Evolutionary conservation across 2,888 invertebrate species (phyloP).

Genomic region (Lathronympha strigana): DNA sequence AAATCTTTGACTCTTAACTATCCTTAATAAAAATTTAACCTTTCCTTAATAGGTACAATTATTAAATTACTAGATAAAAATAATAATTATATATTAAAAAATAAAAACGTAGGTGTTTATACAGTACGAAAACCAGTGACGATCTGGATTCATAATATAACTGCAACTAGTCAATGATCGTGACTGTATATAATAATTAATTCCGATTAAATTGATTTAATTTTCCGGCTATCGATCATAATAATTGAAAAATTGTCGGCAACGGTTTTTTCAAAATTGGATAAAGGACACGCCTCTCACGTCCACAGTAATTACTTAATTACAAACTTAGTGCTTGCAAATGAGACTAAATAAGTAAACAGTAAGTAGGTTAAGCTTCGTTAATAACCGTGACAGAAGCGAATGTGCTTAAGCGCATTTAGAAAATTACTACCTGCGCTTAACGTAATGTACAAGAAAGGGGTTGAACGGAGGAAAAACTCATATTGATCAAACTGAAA

Average conservation of each 20-base stretch:
- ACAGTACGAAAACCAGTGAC: neutral
- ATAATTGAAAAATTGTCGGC: constrained; percentile 37
- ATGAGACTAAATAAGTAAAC: constrained; percentile 42
- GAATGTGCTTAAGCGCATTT: constrained; percentile 34
- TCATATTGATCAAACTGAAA: constrained; percentile 29
- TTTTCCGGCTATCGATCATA: constrained; percentile 40
- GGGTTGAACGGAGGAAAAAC: constrained; percentile 33
- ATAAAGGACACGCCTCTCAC: constrained; percentile 37
- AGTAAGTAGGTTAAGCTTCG: constrained; percentile 39
- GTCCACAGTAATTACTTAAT: constrained; percentile 39
- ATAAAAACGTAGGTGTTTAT: neutral
- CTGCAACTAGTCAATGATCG: constrained; percentile 31
- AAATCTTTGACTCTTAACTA: no score
- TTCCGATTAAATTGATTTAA: constrained; percentile 40
- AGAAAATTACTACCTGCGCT: constrained; percentile 35
- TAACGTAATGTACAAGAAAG: constrained; percentile 35
- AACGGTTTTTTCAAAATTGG: constrained; percentile 41
- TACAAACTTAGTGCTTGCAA: constrained; percentile 40
- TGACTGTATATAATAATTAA: constrained; percentile 28
- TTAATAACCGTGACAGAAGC: constrained; percentile 40
- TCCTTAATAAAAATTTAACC: no score
- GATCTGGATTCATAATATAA: neutral
- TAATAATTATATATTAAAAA: neutral
- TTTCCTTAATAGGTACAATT: no score
- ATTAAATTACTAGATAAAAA: no score